Base-by-base conservation (phyloP, 2,797 vertebrate genomes). In the Taeniopygia guttata region DNA sequence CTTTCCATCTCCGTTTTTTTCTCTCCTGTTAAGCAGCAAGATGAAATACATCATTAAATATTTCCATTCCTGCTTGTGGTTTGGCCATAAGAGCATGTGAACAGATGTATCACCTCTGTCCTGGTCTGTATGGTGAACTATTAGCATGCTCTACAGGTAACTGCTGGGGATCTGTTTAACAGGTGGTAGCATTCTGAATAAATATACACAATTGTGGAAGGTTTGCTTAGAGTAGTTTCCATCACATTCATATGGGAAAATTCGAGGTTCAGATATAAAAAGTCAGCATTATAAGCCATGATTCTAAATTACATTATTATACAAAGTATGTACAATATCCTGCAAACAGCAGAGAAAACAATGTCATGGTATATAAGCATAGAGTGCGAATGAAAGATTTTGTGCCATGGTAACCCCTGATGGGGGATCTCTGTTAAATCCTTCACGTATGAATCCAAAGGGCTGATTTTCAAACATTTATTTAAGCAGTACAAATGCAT, bases 381-480 rank as follows among this genome's bases (percentile, higher is more conserved):
- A 72, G 38, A 76, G 52, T 74, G 56, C 80, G 34, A 54, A 70
- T 64, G 30, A 77, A 95, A 82, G n/a, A 66, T 70, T 91, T 90
- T 94, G 22, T 93, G n/a, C 83, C 49, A 27, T 56, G 16, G 16
- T 36, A 95, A 85, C 5, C 20, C 26, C 34, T 79, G 21, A 73
- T 76, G 25, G 21, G 29, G 14, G 40, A 89, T 63, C 74, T 87
- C 67, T 13, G 21, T 91, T 95, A 90, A 90, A 90, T 64, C 26
- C 30, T 74, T 52, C 27, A 60, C 87, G 64, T 91, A 66, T 30
- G 23, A 94, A 82, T 45, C 70, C 78, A 88, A 96, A 79, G 20
- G 88, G 16, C 52, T 78, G 32, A 80, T 93, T 87, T 80, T 80
- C 32, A 92, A 93, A 87, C 60, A 26, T 83, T 89, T 94, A 30